Percentiles rank a stretch among this genome's conserved stretches.
Evolutionary conservation across 53 echinoderm and acorn worm genomes (phyloP).

Genomic region (Paracentrotus lividus): DNA sequence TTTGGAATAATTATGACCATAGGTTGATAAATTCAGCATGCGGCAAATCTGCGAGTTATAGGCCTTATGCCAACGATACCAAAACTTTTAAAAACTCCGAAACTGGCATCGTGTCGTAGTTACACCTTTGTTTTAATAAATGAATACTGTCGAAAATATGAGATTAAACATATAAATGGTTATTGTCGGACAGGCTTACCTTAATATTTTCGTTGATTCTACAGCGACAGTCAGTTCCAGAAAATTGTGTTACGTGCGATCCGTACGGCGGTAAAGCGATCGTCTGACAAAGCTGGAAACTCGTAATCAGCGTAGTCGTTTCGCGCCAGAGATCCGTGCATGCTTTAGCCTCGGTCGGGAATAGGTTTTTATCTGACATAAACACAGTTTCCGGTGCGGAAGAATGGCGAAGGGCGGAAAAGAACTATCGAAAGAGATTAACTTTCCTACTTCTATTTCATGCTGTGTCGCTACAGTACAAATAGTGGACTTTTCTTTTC

Average conservation of each 20-base stretch:
- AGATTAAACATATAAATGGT: neutral
- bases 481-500: neutral
- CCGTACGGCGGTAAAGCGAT: neutral
- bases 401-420: slow-evolving; percentile 65
- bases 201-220: neutral
- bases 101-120: neutral
- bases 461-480: neutral
- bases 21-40: no score
- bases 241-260: neutral
- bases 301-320: slow-evolving; percentile 23
- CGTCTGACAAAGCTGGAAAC: neutral
- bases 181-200: neutral
- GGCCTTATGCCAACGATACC: no score
- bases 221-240: neutral
- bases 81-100: neutral
- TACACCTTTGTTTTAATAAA: no score
- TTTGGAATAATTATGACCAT: no score
- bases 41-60: no score
- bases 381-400: slow-evolving; percentile 55
- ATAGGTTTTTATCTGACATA: slow-evolving; percentile 53
- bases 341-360: slow-evolving; percentile 18
- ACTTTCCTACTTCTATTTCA: neutral
- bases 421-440: slow-evolving; percentile 38
- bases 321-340: slow-evolving; percentile 18
- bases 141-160: neutral